Base-by-base conservation (phyloP, 2,113 vertebrate species). In the Brachionichthys hirsutus region DNA sequence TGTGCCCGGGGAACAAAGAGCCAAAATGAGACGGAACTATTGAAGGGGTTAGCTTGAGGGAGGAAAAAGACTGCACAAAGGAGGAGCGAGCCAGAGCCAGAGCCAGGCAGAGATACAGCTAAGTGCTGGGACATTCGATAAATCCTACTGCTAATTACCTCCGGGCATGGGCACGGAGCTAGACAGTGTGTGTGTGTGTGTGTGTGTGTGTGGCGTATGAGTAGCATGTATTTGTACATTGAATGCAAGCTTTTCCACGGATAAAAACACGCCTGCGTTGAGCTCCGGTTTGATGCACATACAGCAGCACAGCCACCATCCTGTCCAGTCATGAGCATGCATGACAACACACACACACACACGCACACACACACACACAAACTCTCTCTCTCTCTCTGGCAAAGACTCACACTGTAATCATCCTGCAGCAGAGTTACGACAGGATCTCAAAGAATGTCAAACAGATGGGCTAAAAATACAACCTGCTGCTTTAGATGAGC, bases 391-490 rank as follows among this genome's bases (percentile, higher is more conserved):
- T 38, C 10, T 62, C 45, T 50, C 38, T 38, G 61, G 63, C 36
- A 66, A 40, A 77, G 50, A 65, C 40, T 67, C 53, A 10, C 46
- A 48, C 47, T 22, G 47, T 49, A 19, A 49, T 82, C 77, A 58
- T 46, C 50, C 75, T 62, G 77, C 73, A 60, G 59, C 47, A 50
- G 45, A 40, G 66, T 67, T 59, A 66, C 78, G 79, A 80, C 77
- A 75, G 81, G 40, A 76, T 70, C 78, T 74, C 64, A 70, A 67
- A 81, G 65, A 63, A 43, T 63, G 73, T 57, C 22, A 34, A 62
- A 66, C 41, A 76, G 58, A 67, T 9, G 7, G 53, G 75, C 83
- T 83, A 86, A 86, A 87, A 87, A 87, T 87, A 87, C 55, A 70
- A 50, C 34, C 77, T 22, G 16, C 47, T 63, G 38, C 35, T 68